These are phyloP conservation scores for Oreotragus oreotragus DNA, from an alignment of 2,113 vertebrate genomes.

Conservation along the genomic window DNA sequence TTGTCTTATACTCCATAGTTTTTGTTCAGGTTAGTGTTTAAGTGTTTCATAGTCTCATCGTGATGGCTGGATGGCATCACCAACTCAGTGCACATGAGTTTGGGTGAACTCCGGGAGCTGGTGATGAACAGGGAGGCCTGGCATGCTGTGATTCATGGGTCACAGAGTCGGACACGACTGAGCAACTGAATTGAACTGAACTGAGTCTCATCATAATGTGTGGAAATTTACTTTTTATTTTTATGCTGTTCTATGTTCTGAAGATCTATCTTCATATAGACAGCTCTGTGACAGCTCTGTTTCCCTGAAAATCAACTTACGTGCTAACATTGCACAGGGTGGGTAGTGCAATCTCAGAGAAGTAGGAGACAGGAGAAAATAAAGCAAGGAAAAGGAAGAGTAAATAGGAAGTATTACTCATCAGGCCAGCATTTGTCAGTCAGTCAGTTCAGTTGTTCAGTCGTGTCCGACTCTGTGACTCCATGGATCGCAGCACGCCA, in stretches of 20 bases:
- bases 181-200: too few relatives aligned
- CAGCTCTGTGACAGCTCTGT: background rate
- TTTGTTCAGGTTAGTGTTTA: too few relatives aligned
- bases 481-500: too few relatives aligned
- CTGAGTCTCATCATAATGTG: background rate
- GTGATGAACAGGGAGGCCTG: too few relatives aligned
- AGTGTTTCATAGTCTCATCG: too few relatives aligned
- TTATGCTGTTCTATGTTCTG: background rate
- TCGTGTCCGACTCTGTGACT: rapidly evolving
- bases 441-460: too few relatives aligned
- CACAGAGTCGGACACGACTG: too few relatives aligned
- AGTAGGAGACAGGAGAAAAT: background rate
- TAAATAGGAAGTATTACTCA: background rate
- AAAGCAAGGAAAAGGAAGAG: background rate
- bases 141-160: too few relatives aligned
- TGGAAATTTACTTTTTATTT: background rate
- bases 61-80: too few relatives aligned
- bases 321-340: background rate
- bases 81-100: too few relatives aligned
- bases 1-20: too few relatives aligned
- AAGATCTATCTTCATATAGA: background rate
- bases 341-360: background rate
- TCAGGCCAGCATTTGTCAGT: background rate
- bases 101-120: too few relatives aligned
- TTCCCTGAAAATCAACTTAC: background rate